Conservation (phyloP, 1,140 invertebrate genomes). For the Drosophila biarmipes region DNA sequence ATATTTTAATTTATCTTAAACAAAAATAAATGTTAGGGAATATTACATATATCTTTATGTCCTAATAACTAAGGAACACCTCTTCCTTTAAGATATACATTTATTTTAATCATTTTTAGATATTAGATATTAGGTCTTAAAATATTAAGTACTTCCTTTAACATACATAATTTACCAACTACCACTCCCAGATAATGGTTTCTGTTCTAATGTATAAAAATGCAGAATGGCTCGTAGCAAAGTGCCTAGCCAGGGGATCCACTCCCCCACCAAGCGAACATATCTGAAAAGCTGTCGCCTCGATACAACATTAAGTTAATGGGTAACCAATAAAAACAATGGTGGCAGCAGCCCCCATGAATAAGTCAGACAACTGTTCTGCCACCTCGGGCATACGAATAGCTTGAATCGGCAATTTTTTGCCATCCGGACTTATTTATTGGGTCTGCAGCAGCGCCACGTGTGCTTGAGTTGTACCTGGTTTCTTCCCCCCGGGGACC, state of each 20-base stretch:
- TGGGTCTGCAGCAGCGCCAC: constrained; percentile 32
- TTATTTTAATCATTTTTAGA: no score
- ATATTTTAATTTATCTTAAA: no score
- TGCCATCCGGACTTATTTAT: constrained; percentile 54
- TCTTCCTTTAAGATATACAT: no score
- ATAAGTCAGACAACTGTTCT: constrained; percentile 48
- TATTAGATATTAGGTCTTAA: no score
- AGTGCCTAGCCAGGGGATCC: not conserved
- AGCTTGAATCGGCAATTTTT: constrained; percentile 49
- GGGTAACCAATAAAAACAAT: constrained; percentile 50
- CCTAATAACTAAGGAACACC: no score
- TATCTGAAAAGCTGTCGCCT: constrained; percentile 21
- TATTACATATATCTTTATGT: no score
- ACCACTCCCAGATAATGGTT: not conserved
- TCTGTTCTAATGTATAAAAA: not conserved
- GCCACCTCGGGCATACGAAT: constrained; percentile 13
- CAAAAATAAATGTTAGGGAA: no score
- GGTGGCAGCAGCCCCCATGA: constrained; percentile 38
- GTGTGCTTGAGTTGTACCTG: constrained; percentile 41
- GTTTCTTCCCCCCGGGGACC: not conserved
- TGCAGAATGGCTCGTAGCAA: not conserved
- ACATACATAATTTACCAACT: no score
- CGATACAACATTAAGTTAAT: constrained; percentile 39
- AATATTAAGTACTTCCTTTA: no score
- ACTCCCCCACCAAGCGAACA: not conserved